These are phyloP conservation scores for Alaudala cheleensis DNA, from an alignment of 2,113 vertebrate species.

Conservation along the genomic window DNA sequence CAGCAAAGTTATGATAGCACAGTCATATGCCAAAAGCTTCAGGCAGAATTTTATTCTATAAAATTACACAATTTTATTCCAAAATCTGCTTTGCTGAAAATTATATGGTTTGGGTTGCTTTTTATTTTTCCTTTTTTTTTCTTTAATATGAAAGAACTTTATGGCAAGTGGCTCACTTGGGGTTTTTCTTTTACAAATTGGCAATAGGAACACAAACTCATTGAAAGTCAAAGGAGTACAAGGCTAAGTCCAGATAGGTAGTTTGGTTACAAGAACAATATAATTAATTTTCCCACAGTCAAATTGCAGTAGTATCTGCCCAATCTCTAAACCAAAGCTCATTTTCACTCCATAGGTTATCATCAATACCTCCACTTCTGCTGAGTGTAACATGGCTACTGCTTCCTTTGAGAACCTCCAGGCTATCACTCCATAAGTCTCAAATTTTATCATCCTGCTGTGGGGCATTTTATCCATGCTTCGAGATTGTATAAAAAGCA, in stretches of 20 bases:
- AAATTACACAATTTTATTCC: background rate
- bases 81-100: background rate
- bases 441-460: background rate
- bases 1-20: background rate
- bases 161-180: background rate
- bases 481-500: background rate
- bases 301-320: background rate
- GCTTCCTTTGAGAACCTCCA: background rate
- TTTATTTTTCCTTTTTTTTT: background rate
- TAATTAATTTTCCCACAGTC: background rate
- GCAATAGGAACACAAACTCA: background rate
- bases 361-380: background rate
- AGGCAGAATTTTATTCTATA: background rate
- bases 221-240: background rate
- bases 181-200: background rate
- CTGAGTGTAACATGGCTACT: background rate
- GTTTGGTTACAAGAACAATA: background rate
- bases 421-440: background rate
- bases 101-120: accelerated
- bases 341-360: background rate
- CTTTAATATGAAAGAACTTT: background rate
- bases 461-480: background rate
- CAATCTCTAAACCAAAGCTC: background rate
- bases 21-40: background rate
- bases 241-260: background rate